Conservation (phyloP, 2,113 vertebrate species). For the Oryzias javanicus region DNA sequence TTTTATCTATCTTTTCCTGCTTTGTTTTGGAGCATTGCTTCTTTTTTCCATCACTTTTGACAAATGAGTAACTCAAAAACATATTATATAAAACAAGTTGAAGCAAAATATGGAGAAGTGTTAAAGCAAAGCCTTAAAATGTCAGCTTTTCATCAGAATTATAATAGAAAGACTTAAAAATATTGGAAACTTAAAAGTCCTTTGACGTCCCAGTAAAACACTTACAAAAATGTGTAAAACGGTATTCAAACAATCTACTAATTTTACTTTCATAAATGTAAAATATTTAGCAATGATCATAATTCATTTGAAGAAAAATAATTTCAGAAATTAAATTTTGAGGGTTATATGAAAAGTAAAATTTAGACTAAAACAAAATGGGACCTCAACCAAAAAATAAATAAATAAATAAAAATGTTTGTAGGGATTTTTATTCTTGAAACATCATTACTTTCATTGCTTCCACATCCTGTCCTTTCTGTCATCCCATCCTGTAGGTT, state of each 20-base stretch:
- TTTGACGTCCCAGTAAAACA: background rate
- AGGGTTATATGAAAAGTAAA: too few relatives aligned
- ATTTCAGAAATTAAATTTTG: too few relatives aligned
- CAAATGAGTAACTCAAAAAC: constrained; percentile 5
- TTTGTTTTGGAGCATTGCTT: too few relatives aligned
- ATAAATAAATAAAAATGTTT: background rate
- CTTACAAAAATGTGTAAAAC: background rate
- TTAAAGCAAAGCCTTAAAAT: constrained; percentile 18
- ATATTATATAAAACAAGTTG: constrained; percentile 6
- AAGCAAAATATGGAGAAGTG: constrained; percentile 20
- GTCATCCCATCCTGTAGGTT: constrained; percentile 42
- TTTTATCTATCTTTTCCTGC: too few relatives aligned
- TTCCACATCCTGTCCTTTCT: constrained; percentile 9
- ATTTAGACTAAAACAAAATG: too few relatives aligned
- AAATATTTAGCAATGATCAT: too few relatives aligned
- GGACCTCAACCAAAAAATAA: constrained; percentile 8
- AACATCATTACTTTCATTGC: constrained; percentile 17
- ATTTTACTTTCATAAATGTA: too few relatives aligned
- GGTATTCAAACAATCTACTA: background rate
- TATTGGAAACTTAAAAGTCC: constrained; percentile 28
- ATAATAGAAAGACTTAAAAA: too few relatives aligned
- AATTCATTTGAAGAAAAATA: too few relatives aligned
- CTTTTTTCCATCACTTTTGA: background rate
- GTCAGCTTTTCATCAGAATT: background rate
- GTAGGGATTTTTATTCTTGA: constrained; percentile 13